phyloP scores from a whole-genome alignment of 2,113 vertebrate genomes.

The Phylloscopus whistleri region DNA sequence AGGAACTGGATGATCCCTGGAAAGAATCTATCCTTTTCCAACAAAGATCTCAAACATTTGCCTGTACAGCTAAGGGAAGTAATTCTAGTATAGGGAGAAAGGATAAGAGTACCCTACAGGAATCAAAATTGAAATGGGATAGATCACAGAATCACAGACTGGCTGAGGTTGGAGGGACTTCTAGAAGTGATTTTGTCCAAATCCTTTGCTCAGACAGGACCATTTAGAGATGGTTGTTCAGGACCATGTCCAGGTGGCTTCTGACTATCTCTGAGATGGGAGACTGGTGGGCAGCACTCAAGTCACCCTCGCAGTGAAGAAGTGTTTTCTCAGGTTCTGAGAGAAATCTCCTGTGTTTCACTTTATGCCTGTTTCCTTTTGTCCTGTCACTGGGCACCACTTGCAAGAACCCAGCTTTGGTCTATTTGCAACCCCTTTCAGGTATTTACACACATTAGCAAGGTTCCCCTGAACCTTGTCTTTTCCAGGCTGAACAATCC shows the following conservation, averaged over 20 bases:
- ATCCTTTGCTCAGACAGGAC: fast-evolving
- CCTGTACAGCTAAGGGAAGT: not conserved
- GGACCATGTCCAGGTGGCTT: fast-evolving
- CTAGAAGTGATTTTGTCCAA: not conserved
- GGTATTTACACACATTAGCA: fast-evolving
- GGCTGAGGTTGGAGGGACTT: not conserved
- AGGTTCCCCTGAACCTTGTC: fast-evolving
- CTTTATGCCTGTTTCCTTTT: fast-evolving
- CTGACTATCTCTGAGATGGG: not conserved
- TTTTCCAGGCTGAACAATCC: not conserved
- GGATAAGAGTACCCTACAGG: fast-evolving
- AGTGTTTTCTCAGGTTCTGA: not conserved
- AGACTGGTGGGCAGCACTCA: not conserved
- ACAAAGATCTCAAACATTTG: not conserved
- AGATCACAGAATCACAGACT: not conserved
- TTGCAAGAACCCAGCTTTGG: not conserved
- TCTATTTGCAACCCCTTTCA: not conserved
- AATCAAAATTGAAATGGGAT: not conserved
- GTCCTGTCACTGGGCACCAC: not conserved
- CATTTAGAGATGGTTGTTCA: not conserved
- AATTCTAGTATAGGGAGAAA: not conserved
- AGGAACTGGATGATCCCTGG: not conserved
- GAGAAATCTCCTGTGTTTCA: not conserved
- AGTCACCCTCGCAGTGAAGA: not conserved
- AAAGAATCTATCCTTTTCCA: not conserved